phyloP scores from a whole-genome alignment of 53 echinoderm and acorn worm genomes.

The Antedon mediterranea region DNA sequence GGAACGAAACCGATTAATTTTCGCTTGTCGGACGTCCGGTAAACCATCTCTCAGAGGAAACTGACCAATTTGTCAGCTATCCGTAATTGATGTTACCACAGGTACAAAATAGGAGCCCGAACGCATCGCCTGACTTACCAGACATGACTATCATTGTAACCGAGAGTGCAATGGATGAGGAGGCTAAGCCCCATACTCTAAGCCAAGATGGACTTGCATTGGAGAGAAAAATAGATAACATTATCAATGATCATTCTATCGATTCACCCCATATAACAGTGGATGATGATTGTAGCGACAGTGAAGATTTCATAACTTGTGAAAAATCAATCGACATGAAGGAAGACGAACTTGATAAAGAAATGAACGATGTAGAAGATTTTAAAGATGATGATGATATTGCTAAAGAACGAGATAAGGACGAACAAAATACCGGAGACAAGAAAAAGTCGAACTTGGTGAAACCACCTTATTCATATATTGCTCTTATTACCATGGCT shows the following conservation, averaged over 20 bases:
- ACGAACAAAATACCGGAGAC: conserved; percentile 15
- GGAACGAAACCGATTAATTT: neutral
- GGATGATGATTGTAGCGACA: neutral
- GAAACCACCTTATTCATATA: conserved; percentile 96
- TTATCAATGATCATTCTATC: neutral
- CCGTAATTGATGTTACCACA: neutral
- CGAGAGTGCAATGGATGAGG: neutral
- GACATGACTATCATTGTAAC: neutral
- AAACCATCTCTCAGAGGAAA: neutral
- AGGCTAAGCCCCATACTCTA: neutral
- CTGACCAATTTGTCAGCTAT: neutral
- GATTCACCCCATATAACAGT: neutral
- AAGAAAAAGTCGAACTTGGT: conserved; percentile 53
- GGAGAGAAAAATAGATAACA: neutral
- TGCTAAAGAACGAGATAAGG: neutral
- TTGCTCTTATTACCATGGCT: conserved; percentile 89
- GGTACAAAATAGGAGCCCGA: neutral
- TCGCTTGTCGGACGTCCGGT: neutral
- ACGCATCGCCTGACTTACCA: neutral
- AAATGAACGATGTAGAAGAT: conserved; percentile 10
- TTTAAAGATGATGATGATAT: neutral
- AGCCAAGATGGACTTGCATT: neutral
- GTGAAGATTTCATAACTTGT: neutral
- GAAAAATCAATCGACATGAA: conserved; percentile 13
- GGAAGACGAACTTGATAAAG: conserved; percentile 28